Percentiles rank a stretch among this genome's conserved stretches.
These are phyloP conservation scores for Morpho helenor DNA, from an alignment of 2,888 invertebrate species.

Conservation along the genomic window DNA sequence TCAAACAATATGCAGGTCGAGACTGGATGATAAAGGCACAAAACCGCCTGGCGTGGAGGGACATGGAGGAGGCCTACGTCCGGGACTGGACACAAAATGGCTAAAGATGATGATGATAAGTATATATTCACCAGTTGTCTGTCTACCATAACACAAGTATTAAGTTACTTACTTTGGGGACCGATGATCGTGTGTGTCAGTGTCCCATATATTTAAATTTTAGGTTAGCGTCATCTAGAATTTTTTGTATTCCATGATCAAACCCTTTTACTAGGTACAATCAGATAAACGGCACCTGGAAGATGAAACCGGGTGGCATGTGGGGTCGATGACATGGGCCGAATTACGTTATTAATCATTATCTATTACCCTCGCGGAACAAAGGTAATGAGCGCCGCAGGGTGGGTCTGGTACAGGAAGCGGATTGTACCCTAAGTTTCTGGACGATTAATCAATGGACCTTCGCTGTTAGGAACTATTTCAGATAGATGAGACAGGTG, in stretches of 20 bases:
- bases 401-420: constrained; percentile 40
- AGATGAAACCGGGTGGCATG: constrained; percentile 61
- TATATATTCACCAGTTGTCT: no score
- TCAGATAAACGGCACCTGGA: constrained; percentile 75
- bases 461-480: background rate
- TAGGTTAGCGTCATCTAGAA: no score
- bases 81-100: no score
- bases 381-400: constrained; percentile 49
- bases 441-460: constrained; percentile 57
- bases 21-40: no score
- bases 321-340: constrained; percentile 63
- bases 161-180: no score
- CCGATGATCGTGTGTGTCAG: no score
- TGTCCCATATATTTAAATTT: no score
- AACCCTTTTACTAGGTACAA: constrained; percentile 65
- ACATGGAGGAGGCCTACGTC: no score
- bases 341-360: constrained; percentile 75
- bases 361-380: constrained; percentile 53
- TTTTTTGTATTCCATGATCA: constrained; percentile 4
- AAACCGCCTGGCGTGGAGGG: no score
- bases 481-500: constrained; percentile 3
- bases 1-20: no score
- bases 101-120: no score
- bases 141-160: no score
- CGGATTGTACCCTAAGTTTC: constrained; percentile 20